Conservation (phyloP, 2,797 vertebrate genomes). For the Glyptemys insculpta region DNA sequence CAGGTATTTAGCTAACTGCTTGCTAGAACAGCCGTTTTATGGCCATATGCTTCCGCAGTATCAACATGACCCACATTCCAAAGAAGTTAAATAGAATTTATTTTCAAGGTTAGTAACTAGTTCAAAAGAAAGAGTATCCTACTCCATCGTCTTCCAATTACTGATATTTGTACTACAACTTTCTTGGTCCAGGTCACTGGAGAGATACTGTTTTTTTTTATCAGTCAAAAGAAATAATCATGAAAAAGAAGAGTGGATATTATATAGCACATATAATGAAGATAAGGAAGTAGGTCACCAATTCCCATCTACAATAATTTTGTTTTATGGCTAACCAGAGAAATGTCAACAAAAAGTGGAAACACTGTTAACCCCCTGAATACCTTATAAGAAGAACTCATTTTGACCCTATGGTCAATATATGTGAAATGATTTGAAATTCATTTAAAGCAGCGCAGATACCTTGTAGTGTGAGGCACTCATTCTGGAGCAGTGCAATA, state of each 20-base stretch:
- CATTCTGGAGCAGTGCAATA: not conserved
- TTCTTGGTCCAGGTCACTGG: not conserved
- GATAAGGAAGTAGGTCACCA: not conserved
- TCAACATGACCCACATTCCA: accelerated
- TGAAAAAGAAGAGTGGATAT: not conserved
- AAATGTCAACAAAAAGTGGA: not conserved
- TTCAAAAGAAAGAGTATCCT: not conserved
- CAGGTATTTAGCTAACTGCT: not conserved
- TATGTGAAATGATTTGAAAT: not conserved
- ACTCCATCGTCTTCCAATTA: not conserved
- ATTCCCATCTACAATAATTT: not conserved
- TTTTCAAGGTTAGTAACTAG: not conserved
- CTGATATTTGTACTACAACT: not conserved
- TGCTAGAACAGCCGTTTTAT: not conserved
- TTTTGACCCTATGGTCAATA: not conserved
- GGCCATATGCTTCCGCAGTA: not conserved
- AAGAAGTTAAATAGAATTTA: not conserved
- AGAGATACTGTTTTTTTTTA: not conserved
- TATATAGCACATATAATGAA: not conserved
- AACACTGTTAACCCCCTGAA: not conserved
- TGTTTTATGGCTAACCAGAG: not conserved
- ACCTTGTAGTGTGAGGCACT: not conserved
- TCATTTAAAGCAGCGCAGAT: not conserved
- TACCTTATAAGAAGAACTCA: not conserved
- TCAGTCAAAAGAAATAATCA: not conserved